A percentile compares a stretch with the other conserved stretches of the same genome.
Evolutionary conservation across 1,140 invertebrate species (phyloP).

Genomic region (Spodoptera litura): DNA sequence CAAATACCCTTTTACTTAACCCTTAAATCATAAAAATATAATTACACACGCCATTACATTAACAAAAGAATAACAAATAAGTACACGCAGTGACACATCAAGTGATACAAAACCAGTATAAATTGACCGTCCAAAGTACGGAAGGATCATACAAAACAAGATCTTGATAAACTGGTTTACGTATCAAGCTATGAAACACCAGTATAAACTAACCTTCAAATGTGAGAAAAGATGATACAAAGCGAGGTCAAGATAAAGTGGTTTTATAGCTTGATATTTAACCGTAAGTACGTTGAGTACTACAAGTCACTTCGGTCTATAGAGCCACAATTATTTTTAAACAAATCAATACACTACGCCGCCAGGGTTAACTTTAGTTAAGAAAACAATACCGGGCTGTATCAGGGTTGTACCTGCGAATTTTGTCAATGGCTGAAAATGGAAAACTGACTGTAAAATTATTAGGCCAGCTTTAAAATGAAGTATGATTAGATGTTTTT

Average conservation of each 20-base stretch:
- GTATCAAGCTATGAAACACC: no score
- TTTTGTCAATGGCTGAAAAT: background rate
- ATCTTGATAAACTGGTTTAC: no score
- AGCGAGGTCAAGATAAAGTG: no score
- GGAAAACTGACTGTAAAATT: background rate
- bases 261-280: no score
- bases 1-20: background rate
- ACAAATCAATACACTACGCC: slow-evolving; percentile 50
- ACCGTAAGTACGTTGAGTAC: background rate
- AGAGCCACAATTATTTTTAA: slow-evolving; percentile 48
- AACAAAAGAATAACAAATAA: slow-evolving; percentile 17
- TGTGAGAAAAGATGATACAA: no score
- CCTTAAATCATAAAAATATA: slow-evolving; percentile 21
- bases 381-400: slow-evolving; percentile 41
- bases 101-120: no score
- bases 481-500: no score
- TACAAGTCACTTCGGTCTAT: background rate
- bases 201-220: no score
- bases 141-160: no score
- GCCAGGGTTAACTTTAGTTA: slow-evolving; percentile 44
- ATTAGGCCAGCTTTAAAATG: no score
- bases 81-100: no score
- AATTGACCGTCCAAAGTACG: no score
- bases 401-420: slow-evolving; percentile 24
- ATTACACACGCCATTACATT: slow-evolving; percentile 29